A percentile compares a stretch with the other conserved stretches of the same genome.
These are phyloP conservation scores for Dinoponera quadriceps DNA, from an alignment of 1,140 invertebrate species.

Conservation along the genomic window DNA sequence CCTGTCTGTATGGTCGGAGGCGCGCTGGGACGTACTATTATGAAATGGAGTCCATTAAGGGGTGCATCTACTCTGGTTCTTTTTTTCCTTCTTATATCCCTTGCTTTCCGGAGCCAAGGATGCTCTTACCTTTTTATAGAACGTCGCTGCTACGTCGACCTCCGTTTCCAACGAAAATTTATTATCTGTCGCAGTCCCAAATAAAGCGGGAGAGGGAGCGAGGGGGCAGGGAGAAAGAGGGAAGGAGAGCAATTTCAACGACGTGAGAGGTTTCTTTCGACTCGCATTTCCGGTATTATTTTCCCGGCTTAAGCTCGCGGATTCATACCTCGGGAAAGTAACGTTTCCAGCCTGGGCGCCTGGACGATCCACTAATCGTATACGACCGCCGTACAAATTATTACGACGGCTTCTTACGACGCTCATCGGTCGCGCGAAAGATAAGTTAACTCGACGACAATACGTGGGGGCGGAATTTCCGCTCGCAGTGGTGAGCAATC, in stretches of 20 bases:
- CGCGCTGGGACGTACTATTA: slow-evolving; percentile 34
- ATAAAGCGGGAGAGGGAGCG: slow-evolving; percentile 22
- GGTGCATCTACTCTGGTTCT: slow-evolving; percentile 34
- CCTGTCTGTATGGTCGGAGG: slow-evolving; percentile 22
- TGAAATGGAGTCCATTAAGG: slow-evolving; percentile 55
- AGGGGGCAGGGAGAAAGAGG: no score
- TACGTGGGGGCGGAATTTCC: slow-evolving; percentile 36
- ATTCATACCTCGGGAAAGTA: slow-evolving; percentile 31
- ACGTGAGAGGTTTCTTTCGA: slow-evolving; percentile 51
- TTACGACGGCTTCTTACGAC: no score
- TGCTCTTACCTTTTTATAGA: slow-evolving; percentile 59
- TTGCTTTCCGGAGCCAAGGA: slow-evolving; percentile 34
- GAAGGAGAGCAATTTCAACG: slow-evolving; percentile 34
- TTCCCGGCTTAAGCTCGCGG: slow-evolving; percentile 40
- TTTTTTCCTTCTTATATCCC: slow-evolving; percentile 28
- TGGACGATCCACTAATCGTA: no score
- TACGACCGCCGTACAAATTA: no score
- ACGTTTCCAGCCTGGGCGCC: no score
- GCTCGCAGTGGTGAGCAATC: neutral
- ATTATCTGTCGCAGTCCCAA: slow-evolving; percentile 44
- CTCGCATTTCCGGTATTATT: slow-evolving; percentile 54
- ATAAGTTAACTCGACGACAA: no score
- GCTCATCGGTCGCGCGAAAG: no score
- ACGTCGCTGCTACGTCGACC: slow-evolving; percentile 38
- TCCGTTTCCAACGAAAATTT: slow-evolving; percentile 50